phyloP scores from a whole-genome alignment of 2,888 invertebrate genomes.

The Glaucopsyche alexis region DNA sequence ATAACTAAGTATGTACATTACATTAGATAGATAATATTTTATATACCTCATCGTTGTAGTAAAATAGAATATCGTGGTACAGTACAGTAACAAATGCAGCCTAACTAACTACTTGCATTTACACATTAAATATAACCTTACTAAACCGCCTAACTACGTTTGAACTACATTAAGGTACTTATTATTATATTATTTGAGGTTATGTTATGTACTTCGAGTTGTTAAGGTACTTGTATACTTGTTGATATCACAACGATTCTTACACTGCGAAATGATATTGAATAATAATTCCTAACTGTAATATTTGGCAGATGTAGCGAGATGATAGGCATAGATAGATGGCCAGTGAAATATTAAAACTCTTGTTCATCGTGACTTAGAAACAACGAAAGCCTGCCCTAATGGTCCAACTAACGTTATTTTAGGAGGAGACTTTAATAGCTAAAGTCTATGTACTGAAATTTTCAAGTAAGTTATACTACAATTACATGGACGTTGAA shows the following conservation, averaged over 20 bases:
- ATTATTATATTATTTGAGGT: slow-evolving; percentile 40
- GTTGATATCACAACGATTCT: slow-evolving; percentile 31
- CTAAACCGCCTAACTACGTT: slow-evolving; percentile 4
- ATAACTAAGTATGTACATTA: slow-evolving; percentile 33
- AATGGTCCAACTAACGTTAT: too few relatives aligned
- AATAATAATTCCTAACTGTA: neutral
- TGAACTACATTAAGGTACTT: slow-evolving; percentile 31
- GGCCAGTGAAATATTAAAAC: neutral
- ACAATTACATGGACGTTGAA: too few relatives aligned
- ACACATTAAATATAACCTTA: slow-evolving; percentile 31
- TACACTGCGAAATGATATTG: neutral
- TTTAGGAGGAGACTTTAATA: too few relatives aligned
- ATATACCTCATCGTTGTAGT: slow-evolving; percentile 24
- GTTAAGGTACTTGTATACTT: slow-evolving; percentile 36
- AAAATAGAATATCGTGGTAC: slow-evolving; percentile 20
- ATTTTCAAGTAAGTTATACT: too few relatives aligned
- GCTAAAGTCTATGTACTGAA: too few relatives aligned
- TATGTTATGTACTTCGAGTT: slow-evolving; percentile 41
- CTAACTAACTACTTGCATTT: slow-evolving; percentile 33
- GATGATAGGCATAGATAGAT: neutral
- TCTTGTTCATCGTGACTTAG: too few relatives aligned
- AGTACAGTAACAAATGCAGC: slow-evolving; percentile 30
- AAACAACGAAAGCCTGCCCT: too few relatives aligned
- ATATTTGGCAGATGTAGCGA: too few relatives aligned
- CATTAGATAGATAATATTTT: slow-evolving; percentile 8